phyloP scores from a whole-genome alignment of 2,888 invertebrate genomes.

The Drosophila neutralis region DNA sequence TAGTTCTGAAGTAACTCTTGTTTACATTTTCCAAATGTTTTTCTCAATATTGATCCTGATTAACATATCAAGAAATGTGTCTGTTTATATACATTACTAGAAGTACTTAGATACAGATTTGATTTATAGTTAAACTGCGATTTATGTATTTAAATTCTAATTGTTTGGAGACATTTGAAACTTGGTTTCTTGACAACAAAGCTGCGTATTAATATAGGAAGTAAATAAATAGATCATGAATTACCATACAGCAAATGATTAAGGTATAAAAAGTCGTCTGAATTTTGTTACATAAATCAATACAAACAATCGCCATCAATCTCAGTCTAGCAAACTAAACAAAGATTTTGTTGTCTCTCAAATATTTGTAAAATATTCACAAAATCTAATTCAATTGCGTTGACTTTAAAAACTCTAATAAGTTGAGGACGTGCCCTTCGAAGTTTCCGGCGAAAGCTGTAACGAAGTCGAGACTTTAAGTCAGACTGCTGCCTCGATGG shows the following conservation, averaged over 20 bases:
- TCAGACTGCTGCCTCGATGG: neutral
- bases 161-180: neutral
- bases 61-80: neutral
- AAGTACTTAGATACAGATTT: neutral
- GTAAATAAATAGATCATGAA: neutral
- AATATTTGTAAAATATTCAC: neutral
- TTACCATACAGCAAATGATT: neutral
- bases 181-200: neutral
- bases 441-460: neutral
- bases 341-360: neutral
- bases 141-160: neutral
- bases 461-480: neutral
- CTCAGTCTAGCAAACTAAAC: neutral
- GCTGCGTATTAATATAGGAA: neutral
- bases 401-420: neutral
- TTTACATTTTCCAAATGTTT: neutral
- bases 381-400: neutral
- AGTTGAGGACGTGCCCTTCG: neutral
- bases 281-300: neutral
- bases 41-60: neutral
- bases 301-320: neutral
- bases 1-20: neutral
- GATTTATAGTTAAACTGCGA: neutral
- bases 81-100: too few relatives aligned
- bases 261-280: neutral